Conservation (phyloP, 1,140 invertebrate species). For the Trachymyrmex septentrionalis region DNA sequence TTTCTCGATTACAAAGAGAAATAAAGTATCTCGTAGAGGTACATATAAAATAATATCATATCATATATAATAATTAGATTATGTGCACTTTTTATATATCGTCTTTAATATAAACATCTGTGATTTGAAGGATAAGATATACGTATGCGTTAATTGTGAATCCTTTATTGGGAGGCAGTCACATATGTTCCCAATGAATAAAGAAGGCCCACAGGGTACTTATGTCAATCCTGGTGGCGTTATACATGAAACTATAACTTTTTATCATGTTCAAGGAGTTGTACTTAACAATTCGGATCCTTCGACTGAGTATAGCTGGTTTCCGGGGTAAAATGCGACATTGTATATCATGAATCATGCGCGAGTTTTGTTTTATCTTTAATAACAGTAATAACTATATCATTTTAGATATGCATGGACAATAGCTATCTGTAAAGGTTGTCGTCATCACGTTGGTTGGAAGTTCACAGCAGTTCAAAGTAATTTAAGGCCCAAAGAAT, state of each 20-base stretch:
- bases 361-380: neutral
- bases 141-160: constrained; percentile 90
- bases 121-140: constrained; percentile 84
- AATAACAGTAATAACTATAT: neutral
- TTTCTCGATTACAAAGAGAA: constrained; percentile 90
- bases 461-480: constrained; percentile 89
- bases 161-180: constrained; percentile 89
- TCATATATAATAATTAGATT: neutral
- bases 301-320: constrained; percentile 93
- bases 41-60: constrained; percentile 71
- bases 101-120: neutral
- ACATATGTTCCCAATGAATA: constrained; percentile 93
- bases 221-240: constrained; percentile 94
- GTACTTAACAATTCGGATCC: constrained; percentile 86
- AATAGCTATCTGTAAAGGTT: constrained; percentile 90
- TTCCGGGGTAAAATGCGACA: constrained; percentile 90
- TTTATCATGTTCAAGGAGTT: constrained; percentile 89
- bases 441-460: constrained; percentile 92
- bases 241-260: constrained; percentile 94
- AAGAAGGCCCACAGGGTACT: constrained; percentile 92
- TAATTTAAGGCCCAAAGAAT: constrained; percentile 89
- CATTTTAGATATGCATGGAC: constrained; percentile 92
- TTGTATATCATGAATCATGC: neutral
- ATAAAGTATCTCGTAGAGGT: constrained; percentile 88
- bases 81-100: neutral